A percentile compares a stretch with the other conserved stretches of the same genome.
Conservation (phyloP, 2,888 invertebrate genomes). For the Lasioglossum zephyrum region DNA sequence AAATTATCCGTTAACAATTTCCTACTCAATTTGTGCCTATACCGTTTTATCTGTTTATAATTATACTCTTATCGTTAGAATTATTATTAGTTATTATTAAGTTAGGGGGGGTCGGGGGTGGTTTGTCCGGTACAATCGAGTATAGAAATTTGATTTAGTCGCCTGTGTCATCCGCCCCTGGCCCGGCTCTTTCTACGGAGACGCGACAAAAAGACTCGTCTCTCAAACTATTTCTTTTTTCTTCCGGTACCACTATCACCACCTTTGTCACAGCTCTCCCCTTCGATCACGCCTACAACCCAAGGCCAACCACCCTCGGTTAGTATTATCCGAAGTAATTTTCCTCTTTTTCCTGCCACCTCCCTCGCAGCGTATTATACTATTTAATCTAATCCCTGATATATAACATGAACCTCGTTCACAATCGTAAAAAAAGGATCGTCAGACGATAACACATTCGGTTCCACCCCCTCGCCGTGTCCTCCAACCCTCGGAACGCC, state of each 20-base stretch:
- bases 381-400: conserved; percentile 84
- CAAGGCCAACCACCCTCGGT: conserved; percentile 54
- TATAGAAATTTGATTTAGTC: conserved; percentile 4
- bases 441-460: conserved; percentile 77
- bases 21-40: neutral
- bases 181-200: conserved; percentile 23
- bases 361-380: conserved; percentile 77
- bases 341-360: conserved; percentile 67
- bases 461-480: conserved; percentile 19
- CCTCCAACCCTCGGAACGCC: neutral
- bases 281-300: conserved; percentile 9
- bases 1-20: conserved; percentile 14
- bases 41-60: neutral
- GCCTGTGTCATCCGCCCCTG: neutral
- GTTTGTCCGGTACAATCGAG: neutral
- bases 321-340: conserved; percentile 5
- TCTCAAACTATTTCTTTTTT: conserved; percentile 10
- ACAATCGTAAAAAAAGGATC: conserved; percentile 80
- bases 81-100: conserved; percentile 3
- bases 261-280: conserved; percentile 70
- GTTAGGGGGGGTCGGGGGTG: neutral
- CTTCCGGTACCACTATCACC: conserved; percentile 78
- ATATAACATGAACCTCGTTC: conserved; percentile 83
- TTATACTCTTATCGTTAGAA: conserved; percentile 5
- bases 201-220: conserved; percentile 10